These are phyloP conservation scores for Cichlasoma orientale DNA, from an alignment of 2,797 vertebrate genomes.

Conservation along the genomic window DNA sequence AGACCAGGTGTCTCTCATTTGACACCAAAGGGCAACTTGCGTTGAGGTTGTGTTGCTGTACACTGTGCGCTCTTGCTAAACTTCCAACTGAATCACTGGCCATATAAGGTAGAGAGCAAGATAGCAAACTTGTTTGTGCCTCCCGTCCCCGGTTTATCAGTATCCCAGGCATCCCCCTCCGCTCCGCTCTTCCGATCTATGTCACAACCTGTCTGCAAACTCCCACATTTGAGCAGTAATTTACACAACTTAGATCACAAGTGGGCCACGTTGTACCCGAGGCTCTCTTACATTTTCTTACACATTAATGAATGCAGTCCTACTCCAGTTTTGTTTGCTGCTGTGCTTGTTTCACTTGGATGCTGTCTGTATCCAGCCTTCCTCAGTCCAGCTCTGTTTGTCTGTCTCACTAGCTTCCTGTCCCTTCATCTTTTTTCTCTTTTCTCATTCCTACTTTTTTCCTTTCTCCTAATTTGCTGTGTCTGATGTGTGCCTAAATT, in stretches of 20 bases:
- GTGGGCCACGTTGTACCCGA: conserved; percentile 39
- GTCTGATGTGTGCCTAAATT: conserved; percentile 58
- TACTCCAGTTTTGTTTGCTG: conserved; percentile 33
- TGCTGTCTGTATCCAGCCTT: conserved; percentile 38
- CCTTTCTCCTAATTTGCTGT: conserved; percentile 54
- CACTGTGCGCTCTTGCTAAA: conserved; percentile 23
- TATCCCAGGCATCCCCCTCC: conserved; percentile 41
- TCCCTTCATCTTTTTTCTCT: conserved; percentile 54
- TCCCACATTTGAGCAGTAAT: conserved; percentile 53
- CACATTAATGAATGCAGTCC: conserved; percentile 14
- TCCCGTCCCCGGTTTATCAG: conserved; percentile 75
- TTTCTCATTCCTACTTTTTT: conserved; percentile 39
- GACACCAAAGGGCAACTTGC: conserved; percentile 1
- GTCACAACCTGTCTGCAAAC: conserved; percentile 57
- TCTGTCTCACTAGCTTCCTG: conserved; percentile 62
- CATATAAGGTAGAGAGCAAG: conserved; percentile 76
- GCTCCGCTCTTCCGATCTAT: conserved; percentile 50
- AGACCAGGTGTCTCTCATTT: conserved; percentile 1
- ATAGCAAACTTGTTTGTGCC: conserved; percentile 66
- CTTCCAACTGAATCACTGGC: conserved; percentile 45
- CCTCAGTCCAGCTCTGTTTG: conserved; percentile 46
- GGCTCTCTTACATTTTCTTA: conserved; percentile 24
- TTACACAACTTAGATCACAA: conserved; percentile 47
- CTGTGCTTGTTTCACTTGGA: conserved; percentile 52
- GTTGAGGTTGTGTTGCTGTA: conserved; percentile 3